Conservation (phyloP, 2,797 vertebrate genomes). For the Cyprinella venusta region DNA sequence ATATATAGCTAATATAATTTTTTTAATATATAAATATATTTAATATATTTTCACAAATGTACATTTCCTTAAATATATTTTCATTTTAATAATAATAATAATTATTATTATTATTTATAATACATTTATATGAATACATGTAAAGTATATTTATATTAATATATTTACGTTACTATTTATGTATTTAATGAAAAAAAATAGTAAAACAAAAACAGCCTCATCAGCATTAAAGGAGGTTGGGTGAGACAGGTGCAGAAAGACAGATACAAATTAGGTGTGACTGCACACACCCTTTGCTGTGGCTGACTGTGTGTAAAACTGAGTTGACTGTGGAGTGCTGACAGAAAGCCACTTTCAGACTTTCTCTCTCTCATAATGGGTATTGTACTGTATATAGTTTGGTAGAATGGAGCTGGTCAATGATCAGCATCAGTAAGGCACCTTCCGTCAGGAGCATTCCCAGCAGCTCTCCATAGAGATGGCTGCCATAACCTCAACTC, state of each 20-base stretch:
- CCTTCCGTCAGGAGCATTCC: slow-evolving; percentile 42
- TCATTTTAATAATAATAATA: not conserved
- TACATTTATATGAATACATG: not conserved
- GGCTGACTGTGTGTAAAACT: slow-evolving; percentile 25
- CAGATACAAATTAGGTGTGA: slow-evolving; percentile 60
- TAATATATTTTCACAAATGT: not conserved
- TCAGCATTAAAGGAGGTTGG: slow-evolving; percentile 31
- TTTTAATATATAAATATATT: no score
- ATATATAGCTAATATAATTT: not conserved
- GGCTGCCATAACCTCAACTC: slow-evolving; percentile 75
- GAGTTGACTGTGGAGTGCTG: not conserved
- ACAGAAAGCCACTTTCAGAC: slow-evolving; percentile 23
- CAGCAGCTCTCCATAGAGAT: slow-evolving; percentile 48
- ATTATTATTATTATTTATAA: not conserved
- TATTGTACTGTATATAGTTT: slow-evolving; percentile 20
- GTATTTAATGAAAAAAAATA: slow-evolving; percentile 4
- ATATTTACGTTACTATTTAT: not conserved
- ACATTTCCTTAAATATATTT: not conserved
- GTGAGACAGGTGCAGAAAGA: slow-evolving; percentile 45
- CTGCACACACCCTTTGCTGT: slow-evolving; percentile 20
- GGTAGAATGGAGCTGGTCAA: slow-evolving; percentile 60
- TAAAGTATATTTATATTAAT: not conserved
- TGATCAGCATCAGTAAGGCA: slow-evolving; percentile 52
- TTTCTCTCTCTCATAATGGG: not conserved
- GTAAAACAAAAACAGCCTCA: slow-evolving; percentile 13